Conservation (phyloP, 92 coral and sea anemone genomes). For the Actinernus sp. region DNA sequence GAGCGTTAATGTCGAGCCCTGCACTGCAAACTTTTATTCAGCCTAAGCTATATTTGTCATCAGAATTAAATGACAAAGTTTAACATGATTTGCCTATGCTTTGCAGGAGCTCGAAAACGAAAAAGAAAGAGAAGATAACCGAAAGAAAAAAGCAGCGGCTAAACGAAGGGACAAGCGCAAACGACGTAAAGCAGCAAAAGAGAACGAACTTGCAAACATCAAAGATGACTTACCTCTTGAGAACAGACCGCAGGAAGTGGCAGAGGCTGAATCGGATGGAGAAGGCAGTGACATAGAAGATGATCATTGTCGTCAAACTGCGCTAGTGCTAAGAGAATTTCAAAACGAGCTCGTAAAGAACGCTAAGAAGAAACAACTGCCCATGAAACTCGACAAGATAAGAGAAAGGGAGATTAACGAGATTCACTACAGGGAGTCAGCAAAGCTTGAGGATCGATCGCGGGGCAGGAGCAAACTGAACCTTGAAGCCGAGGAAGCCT, state of each 20-base stretch:
- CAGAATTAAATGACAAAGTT: too few relatives aligned
- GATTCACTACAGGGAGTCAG: background rate
- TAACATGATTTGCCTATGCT: background rate
- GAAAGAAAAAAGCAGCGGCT: conserved; percentile 97
- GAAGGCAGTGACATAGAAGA: conserved; percentile 65
- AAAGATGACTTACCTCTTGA: conserved; percentile 89
- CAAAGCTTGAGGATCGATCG: conserved; percentile 8
- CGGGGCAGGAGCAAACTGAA: conserved; percentile 21
- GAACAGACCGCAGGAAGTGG: conserved; percentile 86
- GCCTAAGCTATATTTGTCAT: too few relatives aligned
- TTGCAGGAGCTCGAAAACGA: conserved; percentile 93
- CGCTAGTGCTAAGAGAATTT: background rate
- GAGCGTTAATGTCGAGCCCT: too few relatives aligned
- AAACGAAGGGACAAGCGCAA: conserved; percentile 93
- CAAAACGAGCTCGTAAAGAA: background rate
- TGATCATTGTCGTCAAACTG: conserved; percentile 40
- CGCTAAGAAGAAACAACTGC: background rate
- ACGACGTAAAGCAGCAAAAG: conserved; percentile 90
- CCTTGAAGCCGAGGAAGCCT: conserved; percentile 20
- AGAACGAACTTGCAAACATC: conserved; percentile 59
- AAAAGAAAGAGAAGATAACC: conserved; percentile 89
- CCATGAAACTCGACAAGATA: background rate
- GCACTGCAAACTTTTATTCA: too few relatives aligned
- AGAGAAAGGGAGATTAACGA: too few relatives aligned
- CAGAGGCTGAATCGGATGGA: conserved; percentile 66